These are phyloP conservation scores for Drosophila murphyi DNA, from an alignment of 1,140 invertebrate genomes.

Conservation along the genomic window DNA sequence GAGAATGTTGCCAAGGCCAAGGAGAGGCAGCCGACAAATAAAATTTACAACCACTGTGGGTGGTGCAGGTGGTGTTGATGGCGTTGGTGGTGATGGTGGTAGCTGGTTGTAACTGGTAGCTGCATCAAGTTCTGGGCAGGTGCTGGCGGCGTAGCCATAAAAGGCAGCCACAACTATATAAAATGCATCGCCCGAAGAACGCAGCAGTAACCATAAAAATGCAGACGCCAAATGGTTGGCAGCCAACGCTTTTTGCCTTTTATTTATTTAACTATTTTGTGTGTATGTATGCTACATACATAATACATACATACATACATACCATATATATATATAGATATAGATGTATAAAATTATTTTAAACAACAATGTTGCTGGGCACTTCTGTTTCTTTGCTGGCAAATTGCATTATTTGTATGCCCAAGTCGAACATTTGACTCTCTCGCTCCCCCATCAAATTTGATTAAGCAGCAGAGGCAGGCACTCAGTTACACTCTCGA, in stretches of 20 bases:
- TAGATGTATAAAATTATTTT: slow-evolving; percentile 6
- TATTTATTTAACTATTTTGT: slow-evolving; percentile 64
- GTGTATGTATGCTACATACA: not conserved
- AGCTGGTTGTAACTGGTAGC: not conserved
- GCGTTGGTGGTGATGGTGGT: not conserved
- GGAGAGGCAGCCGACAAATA: slow-evolving; percentile 41
- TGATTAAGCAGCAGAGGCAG: slow-evolving; percentile 60
- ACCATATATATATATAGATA: not conserved
- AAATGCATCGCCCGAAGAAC: slow-evolving; percentile 59
- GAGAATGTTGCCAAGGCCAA: slow-evolving; percentile 45
- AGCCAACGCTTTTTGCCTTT: slow-evolving; percentile 26
- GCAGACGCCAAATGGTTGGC: slow-evolving; percentile 39
- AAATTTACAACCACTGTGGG: slow-evolving; percentile 64
- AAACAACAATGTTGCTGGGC: slow-evolving; percentile 61
- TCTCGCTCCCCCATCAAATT: slow-evolving; percentile 52
- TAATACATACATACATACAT: slow-evolving; percentile 20
- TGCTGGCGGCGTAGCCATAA: slow-evolving; percentile 47
- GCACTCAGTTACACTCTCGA: slow-evolving; percentile 24
- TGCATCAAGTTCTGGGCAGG: slow-evolving; percentile 37
- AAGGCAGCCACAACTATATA: slow-evolving; percentile 57
- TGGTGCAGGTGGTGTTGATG: slow-evolving; percentile 8
- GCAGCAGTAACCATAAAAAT: slow-evolving; percentile 64
- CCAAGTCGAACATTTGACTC: slow-evolving; percentile 28
- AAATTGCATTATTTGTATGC: slow-evolving; percentile 78
- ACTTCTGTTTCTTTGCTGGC: slow-evolving; percentile 39